Conservation (phyloP, 1,140 invertebrate species). For the Trialeurodes vaporariorum region DNA sequence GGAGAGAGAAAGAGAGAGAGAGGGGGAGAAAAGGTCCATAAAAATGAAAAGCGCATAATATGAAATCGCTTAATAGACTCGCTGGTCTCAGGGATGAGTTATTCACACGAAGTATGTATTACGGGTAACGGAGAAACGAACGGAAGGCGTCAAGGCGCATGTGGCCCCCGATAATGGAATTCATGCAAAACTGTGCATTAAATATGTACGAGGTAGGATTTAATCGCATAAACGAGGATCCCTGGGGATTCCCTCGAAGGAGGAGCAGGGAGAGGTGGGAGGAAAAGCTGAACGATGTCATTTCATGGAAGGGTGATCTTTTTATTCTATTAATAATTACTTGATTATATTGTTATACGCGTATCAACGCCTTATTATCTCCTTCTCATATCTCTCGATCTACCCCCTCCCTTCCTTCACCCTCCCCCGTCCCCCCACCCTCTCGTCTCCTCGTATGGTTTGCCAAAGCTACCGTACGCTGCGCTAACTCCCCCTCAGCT, state of each 20-base stretch:
- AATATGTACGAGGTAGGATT: background rate
- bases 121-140: background rate
- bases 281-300: too few relatives aligned
- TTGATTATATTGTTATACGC: background rate
- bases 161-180: background rate
- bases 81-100: background rate
- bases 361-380: background rate
- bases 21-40: too few relatives aligned
- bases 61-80: background rate
- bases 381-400: too few relatives aligned
- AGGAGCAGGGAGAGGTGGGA: too few relatives aligned
- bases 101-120: too few relatives aligned
- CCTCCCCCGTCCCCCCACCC: too few relatives aligned
- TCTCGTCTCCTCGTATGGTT: too few relatives aligned
- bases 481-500: too few relatives aligned
- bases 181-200: background rate
- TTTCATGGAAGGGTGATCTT: background rate
- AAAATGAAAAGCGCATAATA: background rate
- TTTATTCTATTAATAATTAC: constrained; percentile 1
- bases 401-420: too few relatives aligned
- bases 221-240: background rate
- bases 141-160: background rate
- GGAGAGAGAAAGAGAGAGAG: too few relatives aligned
- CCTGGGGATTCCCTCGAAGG: background rate
- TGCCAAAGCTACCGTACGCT: too few relatives aligned